Evolutionary conservation across 2,113 vertebrate species (phyloP).

Genomic region (Rallus limicola): DNA sequence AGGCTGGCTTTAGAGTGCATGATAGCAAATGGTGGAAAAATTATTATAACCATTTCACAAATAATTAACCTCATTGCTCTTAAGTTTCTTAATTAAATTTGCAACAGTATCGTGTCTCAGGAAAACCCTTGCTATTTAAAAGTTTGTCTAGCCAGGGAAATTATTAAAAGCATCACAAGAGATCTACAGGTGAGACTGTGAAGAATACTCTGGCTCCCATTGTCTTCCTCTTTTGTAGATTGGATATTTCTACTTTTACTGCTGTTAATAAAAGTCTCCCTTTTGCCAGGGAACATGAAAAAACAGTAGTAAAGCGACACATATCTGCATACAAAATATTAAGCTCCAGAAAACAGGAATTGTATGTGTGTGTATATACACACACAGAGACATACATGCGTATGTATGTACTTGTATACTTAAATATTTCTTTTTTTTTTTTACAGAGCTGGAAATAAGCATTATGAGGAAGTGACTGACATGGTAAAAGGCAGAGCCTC

Average conservation of each 20-base stretch:
- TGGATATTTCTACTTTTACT: not conserved
- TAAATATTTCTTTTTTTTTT: not conserved
- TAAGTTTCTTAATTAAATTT: not conserved
- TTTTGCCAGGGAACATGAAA: not conserved
- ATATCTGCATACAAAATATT: not conserved
- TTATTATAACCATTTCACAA: not conserved
- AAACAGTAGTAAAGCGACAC: not conserved
- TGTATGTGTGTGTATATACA: accelerated
- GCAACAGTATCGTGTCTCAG: not conserved
- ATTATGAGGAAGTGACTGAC: not conserved
- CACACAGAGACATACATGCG: no score
- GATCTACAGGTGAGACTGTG: not conserved
- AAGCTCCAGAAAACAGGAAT: not conserved
- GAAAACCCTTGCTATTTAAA: not conserved
- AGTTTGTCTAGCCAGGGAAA: not conserved
- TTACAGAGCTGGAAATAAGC: not conserved
- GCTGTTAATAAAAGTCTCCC: not conserved
- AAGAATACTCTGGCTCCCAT: not conserved
- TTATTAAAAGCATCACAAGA: not conserved
- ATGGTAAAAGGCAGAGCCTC: not conserved
- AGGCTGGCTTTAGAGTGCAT: not conserved
- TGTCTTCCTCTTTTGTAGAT: not conserved
- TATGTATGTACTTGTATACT: not conserved
- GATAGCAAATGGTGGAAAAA: not conserved
- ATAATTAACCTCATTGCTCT: not conserved